These are phyloP conservation scores for Microctonus aethiopoides DNA, from an alignment of 2,888 invertebrate species.

Conservation along the genomic window DNA sequence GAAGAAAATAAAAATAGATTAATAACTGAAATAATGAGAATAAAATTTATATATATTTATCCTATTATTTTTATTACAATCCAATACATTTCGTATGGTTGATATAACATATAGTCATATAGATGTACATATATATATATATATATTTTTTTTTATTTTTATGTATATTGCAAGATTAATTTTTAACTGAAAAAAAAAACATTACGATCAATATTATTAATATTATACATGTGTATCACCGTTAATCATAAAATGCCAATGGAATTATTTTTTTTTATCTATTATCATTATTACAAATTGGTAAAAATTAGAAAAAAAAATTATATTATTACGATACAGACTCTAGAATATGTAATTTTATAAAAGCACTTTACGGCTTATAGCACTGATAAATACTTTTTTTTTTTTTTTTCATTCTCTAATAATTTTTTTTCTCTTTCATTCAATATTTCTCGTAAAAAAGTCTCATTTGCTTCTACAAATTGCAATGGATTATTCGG, in stretches of 20 bases:
- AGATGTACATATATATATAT: constrained; percentile 35
- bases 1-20: neutral
- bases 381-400: neutral
- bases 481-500: constrained; percentile 27
- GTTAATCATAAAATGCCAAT: constrained; percentile 10
- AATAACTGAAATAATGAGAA: neutral
- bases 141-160: constrained; percentile 40
- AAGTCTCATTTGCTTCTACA: constrained; percentile 36
- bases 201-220: neutral
- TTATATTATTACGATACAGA: constrained; percentile 32
- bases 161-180: constrained; percentile 26
- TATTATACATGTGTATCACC: constrained; percentile 7
- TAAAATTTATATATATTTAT: neutral
- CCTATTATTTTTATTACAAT: constrained; percentile 43
- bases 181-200: constrained; percentile 3
- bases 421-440: neutral
- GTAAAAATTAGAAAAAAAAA: constrained; percentile 10
- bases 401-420: neutral
- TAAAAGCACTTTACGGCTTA: constrained; percentile 39
- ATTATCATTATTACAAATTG: neutral
- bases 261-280: constrained; percentile 5
- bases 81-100: constrained; percentile 39
- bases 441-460: constrained; percentile 29
- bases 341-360: constrained; percentile 12
- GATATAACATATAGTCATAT: constrained; percentile 39